Percentiles rank a stretch among this genome's conserved stretches.
These are phyloP conservation scores for Ramazzottius varieornatus DNA, from an alignment of 2,888 invertebrate genomes.

Conservation along the genomic window DNA sequence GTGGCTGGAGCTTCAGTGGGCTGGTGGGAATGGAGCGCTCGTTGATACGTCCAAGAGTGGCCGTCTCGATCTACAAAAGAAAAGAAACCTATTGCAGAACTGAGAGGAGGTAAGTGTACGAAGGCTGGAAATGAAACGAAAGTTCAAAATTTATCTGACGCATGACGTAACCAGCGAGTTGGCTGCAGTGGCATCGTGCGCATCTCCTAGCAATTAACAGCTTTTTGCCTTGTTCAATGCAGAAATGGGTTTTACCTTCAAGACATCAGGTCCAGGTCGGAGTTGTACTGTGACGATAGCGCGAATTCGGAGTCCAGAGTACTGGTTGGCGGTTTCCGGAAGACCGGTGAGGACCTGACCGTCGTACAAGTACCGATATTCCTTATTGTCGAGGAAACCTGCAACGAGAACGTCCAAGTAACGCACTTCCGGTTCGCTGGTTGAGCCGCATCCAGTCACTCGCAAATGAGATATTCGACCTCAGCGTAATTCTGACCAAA, in stretches of 20 bases:
- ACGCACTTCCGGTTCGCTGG: too few relatives aligned
- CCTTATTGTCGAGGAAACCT: slow-evolving; percentile 8
- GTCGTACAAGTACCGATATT: slow-evolving; percentile 15
- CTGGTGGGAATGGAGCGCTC: slow-evolving; percentile 15
- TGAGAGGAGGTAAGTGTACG: too few relatives aligned
- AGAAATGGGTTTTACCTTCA: slow-evolving; percentile 11
- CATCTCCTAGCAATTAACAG: too few relatives aligned
- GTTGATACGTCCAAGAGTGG: slow-evolving; percentile 11
- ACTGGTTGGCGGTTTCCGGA: slow-evolving; percentile 12
- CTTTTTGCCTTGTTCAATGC: too few relatives aligned
- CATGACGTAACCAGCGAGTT: too few relatives aligned
- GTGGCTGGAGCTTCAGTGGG: slow-evolving; percentile 11
- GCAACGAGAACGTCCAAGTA: background rate
- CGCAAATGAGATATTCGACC: too few relatives aligned
- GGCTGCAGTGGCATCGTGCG: too few relatives aligned
- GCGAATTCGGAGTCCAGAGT: slow-evolving; percentile 14
- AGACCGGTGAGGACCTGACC: slow-evolving; percentile 15
- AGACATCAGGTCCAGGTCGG: slow-evolving; percentile 9
- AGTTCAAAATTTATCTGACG: too few relatives aligned
- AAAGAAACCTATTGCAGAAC: background rate
- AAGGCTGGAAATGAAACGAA: too few relatives aligned
- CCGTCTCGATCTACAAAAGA: slow-evolving; percentile 10
- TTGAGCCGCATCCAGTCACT: too few relatives aligned
- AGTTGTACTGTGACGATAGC: slow-evolving; percentile 11
- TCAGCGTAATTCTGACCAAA: too few relatives aligned